Percentiles rank a stretch among this genome's conserved stretches.
Evolutionary conservation across 2,888 invertebrate species (phyloP).

Genomic region (Leptinotarsa tumamoca): DNA sequence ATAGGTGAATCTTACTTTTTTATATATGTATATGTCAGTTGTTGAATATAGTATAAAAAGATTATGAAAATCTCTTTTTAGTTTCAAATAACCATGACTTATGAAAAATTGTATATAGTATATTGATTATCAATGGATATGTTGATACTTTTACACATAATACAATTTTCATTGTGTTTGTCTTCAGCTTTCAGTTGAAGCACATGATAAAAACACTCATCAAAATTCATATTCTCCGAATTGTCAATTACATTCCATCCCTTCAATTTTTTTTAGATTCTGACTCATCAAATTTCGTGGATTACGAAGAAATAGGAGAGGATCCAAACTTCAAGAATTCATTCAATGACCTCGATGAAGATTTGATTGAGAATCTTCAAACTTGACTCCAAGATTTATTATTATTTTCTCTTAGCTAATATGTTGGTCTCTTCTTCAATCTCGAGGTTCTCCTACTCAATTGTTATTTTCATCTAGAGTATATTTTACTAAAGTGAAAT

Average conservation of each 20-base stretch:
- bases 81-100: no score
- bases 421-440: slow-evolving; percentile 5
- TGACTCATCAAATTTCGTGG: slow-evolving; percentile 40
- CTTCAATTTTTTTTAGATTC: slow-evolving; percentile 39
- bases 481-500: not conserved
- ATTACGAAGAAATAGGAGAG: slow-evolving; percentile 35
- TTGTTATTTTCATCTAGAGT: not conserved
- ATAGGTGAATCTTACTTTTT: no score
- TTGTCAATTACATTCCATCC: not conserved
- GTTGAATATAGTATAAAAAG: no score
- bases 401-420: not conserved
- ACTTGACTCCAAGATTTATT: slow-evolving; percentile 14
- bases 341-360: slow-evolving; percentile 11
- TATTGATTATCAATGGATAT: no score
- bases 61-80: no score
- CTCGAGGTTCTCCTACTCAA: not conserved
- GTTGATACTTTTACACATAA: no score
- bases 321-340: slow-evolving; percentile 18
- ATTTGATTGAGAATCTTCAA: slow-evolving; percentile 28
- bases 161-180: no score
- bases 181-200: no score
- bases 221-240: not conserved
- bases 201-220: not conserved
- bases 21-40: no score
- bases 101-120: no score